Evolutionary conservation across 2,113 vertebrate genomes (phyloP), one percentile per base, ranked within the genome.

Genomic region (Carollia perspicillata): DNA sequence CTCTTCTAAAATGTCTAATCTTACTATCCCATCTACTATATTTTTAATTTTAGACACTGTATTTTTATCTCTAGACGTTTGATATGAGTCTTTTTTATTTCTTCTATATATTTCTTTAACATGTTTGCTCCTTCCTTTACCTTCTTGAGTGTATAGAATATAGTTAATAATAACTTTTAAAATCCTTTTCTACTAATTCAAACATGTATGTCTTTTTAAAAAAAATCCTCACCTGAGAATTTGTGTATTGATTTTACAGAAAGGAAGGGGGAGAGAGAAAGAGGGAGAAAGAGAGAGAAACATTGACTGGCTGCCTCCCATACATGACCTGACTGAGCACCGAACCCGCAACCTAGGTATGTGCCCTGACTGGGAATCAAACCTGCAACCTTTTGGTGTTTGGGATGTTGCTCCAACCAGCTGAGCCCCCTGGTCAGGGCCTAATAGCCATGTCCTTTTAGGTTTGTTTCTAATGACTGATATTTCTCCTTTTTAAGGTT

Each of bases 121-220:
- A 90, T 80, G 33, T 90, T 86, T 72, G 18, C 86, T 12, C 1
- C 89, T 93, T 81, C 33, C 60, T 95, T 94, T 92, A 89, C 23
- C 1, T 85, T 86, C 74, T 68, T 93, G 69, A 81, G 53, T 12
- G 44, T 63, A 80, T 23, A n/a, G 37, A 85, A 81, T 74, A 81
- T 81, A 80, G 30, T 33, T 84, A 63, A 49, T 37, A 80, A 74
- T 28, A 89, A 63, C 33, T n/a, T 80, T 92, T 49, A 83, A 71
- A 22, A 68, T 93, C 26, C 16, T 8, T 58, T 1, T 53, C 12
- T 35, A 33, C 72, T 77, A 60, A 89, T 89, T 86, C 14, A 72
- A 60, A 81, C 40, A 53, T 72, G 18, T 95, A 0, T 72, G 10
- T 92, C 8, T 75, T 60, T 58, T 58, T 58, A 9, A 8, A 26